Evolutionary conservation across 2,797 vertebrate species (phyloP).

Genomic region (Sandelia bainsii): DNA sequence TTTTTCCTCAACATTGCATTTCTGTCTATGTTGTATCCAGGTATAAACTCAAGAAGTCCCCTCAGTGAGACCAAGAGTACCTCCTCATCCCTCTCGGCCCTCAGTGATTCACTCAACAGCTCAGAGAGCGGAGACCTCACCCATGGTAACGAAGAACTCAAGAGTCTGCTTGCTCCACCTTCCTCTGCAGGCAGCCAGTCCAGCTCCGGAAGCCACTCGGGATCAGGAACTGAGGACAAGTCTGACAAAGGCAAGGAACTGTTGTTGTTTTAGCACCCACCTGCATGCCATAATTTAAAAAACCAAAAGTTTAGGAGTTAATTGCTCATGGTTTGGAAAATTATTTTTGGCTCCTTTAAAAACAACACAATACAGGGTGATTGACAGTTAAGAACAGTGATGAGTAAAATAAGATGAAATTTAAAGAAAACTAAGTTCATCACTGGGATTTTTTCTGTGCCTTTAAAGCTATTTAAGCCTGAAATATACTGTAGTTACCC

Average conservation of each 20-base stretch:
- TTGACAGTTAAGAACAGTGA: too few species aligned
- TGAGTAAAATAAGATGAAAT: too few species aligned
- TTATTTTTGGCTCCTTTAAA: too few species aligned
- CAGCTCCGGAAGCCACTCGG: conserved; percentile 89
- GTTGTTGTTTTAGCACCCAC: conserved; percentile 2
- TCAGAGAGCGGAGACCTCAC: conserved; percentile 92
- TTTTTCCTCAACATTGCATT: neutral
- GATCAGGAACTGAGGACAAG: conserved; percentile 92
- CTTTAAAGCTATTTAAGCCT: too few species aligned
- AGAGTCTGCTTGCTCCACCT: conserved; percentile 92
- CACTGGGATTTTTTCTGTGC: too few species aligned
- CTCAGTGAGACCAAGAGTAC: conserved; percentile 97
- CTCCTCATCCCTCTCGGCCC: conserved; percentile 95
- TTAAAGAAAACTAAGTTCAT: too few species aligned
- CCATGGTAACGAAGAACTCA: conserved; percentile 90
- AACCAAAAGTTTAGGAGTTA: neutral
- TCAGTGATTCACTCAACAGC: conserved; percentile 98
- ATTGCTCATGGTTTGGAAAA: too few species aligned
- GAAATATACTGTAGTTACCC: neutral
- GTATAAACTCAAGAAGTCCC: conserved; percentile 85
- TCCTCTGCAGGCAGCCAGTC: conserved; percentile 92
- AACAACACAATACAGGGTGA: too few species aligned
- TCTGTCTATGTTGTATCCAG: conserved; percentile 56
- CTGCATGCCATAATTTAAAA: neutral
- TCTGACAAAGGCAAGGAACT: conserved; percentile 91